Evolutionary conservation across 2,888 invertebrate genomes (phyloP).

Genomic region (Ophioninae sp.): DNA sequence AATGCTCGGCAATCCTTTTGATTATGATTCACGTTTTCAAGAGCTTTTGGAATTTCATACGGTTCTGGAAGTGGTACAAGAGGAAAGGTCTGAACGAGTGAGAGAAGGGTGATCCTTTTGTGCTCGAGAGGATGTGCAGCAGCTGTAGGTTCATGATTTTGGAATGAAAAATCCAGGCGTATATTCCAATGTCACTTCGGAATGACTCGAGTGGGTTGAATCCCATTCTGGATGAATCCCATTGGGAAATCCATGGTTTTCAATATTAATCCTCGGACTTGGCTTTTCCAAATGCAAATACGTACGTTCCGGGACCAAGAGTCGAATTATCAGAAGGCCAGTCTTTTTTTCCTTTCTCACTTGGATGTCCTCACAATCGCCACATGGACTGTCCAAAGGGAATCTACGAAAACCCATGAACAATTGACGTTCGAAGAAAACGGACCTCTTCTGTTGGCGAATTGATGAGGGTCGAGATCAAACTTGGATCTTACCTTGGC

Average conservation of each 20-base stretch:
- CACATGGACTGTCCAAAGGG: slow-evolving; percentile 45
- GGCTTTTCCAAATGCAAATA: no score
- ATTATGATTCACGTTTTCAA: slow-evolving; percentile 43
- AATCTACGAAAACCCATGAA: slow-evolving; percentile 21
- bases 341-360: neutral
- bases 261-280: no score
- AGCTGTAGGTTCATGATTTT: no score
- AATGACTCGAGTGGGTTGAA: no score
- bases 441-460: neutral
- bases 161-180: no score
- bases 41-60: slow-evolving; percentile 44
- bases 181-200: no score
- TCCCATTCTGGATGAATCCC: no score
- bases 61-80: neutral
- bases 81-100: neutral
- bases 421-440: neutral
- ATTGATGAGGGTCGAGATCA: neutral
- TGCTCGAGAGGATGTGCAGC: no score
- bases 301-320: no score
- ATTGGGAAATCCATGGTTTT: no score
- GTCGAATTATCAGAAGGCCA: neutral
- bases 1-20: slow-evolving; percentile 24
- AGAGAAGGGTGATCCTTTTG: no score
- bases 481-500: slow-evolving; percentile 69
- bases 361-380: slow-evolving; percentile 22